Percentiles rank a stretch among this genome's conserved stretches.
Evolutionary conservation across 1,140 invertebrate genomes (phyloP).

Genomic region (Uloborus diversus): DNA sequence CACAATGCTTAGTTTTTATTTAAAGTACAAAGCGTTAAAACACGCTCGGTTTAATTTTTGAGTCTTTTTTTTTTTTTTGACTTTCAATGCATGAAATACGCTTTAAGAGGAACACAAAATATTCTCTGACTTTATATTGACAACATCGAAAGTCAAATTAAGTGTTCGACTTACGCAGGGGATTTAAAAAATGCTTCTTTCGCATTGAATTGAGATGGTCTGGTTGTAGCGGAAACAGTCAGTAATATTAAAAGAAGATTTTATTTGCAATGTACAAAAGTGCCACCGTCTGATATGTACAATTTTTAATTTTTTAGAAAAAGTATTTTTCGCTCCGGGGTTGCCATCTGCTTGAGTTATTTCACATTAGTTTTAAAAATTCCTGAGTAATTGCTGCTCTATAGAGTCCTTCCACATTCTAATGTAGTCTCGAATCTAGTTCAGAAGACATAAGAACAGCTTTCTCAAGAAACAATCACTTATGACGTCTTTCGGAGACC

Average conservation of each 20-base stretch:
- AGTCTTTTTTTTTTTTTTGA: too few relatives aligned
- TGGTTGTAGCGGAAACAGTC: too few relatives aligned
- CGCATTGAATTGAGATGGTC: too few relatives aligned
- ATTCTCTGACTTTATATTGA: too few relatives aligned
- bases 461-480: slow-evolving; percentile 43
- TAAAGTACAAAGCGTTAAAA: too few relatives aligned
- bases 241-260: background rate
- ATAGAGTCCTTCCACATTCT: slow-evolving; percentile 15
- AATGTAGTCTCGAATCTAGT: slow-evolving; percentile 8
- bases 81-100: too few relatives aligned
- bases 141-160: too few relatives aligned
- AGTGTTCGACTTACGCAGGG: too few relatives aligned
- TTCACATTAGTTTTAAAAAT: slow-evolving; percentile 10
- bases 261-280: slow-evolving; percentile 46
- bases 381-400: slow-evolving; percentile 39
- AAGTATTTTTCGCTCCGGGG: slow-evolving; percentile 4
- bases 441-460: slow-evolving; percentile 39
- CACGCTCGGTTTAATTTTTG: too few relatives aligned
- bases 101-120: too few relatives aligned
- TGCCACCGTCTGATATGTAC: slow-evolving; percentile 15
- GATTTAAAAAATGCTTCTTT: too few relatives aligned
- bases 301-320: slow-evolving; percentile 10
- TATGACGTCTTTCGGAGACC: slow-evolving; percentile 43
- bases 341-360: slow-evolving; percentile 3
- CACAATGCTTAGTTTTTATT: too few relatives aligned